Evolutionary conservation across 2,888 invertebrate species (phyloP).

Genomic region (Carpatolechia fugitivella): DNA sequence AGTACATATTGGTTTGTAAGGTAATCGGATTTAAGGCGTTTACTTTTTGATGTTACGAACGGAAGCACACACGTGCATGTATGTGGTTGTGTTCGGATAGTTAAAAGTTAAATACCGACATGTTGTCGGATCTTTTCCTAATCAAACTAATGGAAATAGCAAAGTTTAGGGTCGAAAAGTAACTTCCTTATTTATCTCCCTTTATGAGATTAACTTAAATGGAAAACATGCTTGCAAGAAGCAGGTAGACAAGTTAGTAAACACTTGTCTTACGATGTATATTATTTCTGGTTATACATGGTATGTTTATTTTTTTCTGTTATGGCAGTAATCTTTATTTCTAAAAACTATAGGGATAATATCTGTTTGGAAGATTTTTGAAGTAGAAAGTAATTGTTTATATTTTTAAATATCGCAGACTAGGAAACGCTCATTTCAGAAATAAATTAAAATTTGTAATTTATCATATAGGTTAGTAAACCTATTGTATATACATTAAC

Average conservation of each 20-base stretch:
- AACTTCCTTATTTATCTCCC: constrained; percentile 41
- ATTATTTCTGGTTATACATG: too few relatives aligned
- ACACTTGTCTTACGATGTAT: background rate
- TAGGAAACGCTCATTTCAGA: too few relatives aligned
- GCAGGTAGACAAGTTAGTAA: background rate
- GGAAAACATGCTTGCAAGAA: background rate
- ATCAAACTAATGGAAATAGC: constrained; percentile 68
- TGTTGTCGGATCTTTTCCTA: constrained; percentile 63
- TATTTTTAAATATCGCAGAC: too few relatives aligned
- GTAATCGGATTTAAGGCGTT: background rate
- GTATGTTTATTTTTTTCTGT: too few relatives aligned
- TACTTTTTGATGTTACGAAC: constrained; percentile 29
- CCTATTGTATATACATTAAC: too few relatives aligned
- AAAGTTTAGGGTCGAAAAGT: constrained; percentile 44
- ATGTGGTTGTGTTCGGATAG: constrained; percentile 52
- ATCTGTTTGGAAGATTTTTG: too few relatives aligned
- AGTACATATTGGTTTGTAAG: constrained; percentile 25
- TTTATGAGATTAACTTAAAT: constrained; percentile 8
- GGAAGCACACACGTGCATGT: constrained; percentile 46
- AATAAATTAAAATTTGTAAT: too few relatives aligned
- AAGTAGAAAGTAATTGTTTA: too few relatives aligned
- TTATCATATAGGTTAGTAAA: too few relatives aligned
- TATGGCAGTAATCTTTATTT: too few relatives aligned
- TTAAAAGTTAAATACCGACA: constrained; percentile 73
- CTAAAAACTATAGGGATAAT: too few relatives aligned